Base-by-base conservation (phyloP, 2,888 invertebrate species). In the Pyrocoelia pectoralis region DNA sequence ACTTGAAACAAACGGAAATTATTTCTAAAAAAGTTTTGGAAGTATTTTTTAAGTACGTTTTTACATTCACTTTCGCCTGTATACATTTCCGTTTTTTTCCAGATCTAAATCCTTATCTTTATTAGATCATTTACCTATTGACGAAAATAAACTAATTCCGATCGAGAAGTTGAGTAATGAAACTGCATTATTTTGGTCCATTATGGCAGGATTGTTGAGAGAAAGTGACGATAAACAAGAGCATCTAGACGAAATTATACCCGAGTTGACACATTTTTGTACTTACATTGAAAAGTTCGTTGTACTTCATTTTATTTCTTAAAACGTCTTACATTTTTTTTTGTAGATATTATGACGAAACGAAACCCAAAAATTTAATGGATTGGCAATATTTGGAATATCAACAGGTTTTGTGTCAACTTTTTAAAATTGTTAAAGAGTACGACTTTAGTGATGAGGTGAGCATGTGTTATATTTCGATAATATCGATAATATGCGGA, bases 201-300 rank as follows among this genome's bases (percentile, higher is more conserved):
- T 84, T 68, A 79, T 89, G 29, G 83, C 86, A 46, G 80, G 85
- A 64, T 83, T 85, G 77, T 73, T 88, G 3, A 15, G 58, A 29
- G 24, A 54, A n/a, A 29, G 33, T 8, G 75, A 76, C 33, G 74
- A 80, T 41, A 72, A 77, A 15, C 75, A 77, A 66, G 80, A 79
- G 8, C 78, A 74, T 54, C 80, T 82, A 41, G 88, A 88, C 15
- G 84, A 87, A 1, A 81, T 91, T 56, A 74, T 91, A 43, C 95
- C 95, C 0, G 93, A 93, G 73, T 79, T 93, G 56, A 86, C 90
- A 0, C 84, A 85, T 15, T 90, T 93, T 69, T 91, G 90, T 70
- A 83, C 84, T 18, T 94, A 93, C 77, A 87, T 94, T 8, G 84
- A 87, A 71, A 85, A 85, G 86, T 94, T 80, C n/a, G n/a, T n/a